Conservation (phyloP, 1,140 invertebrate genomes). For the Rhyzopertha dominica region DNA sequence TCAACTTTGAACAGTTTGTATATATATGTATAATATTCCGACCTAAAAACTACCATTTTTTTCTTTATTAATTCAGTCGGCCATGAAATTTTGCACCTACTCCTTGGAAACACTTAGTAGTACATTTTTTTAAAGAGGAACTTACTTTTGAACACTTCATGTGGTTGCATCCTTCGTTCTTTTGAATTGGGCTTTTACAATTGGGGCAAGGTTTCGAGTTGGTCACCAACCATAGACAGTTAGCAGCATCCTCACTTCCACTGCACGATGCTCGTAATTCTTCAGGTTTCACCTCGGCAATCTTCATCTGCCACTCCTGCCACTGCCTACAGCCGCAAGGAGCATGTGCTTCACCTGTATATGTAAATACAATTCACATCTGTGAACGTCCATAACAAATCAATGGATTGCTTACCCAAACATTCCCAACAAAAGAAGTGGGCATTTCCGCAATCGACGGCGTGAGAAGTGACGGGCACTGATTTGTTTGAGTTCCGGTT, state of each 20-base stretch:
- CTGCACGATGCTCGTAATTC: slow-evolving; percentile 55
- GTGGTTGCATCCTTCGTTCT: slow-evolving; percentile 75
- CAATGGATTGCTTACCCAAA: slow-evolving; percentile 32
- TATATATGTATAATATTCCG: no score
- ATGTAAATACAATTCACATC: background rate
- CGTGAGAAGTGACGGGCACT: slow-evolving; percentile 51
- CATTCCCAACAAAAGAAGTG: slow-evolving; percentile 71
- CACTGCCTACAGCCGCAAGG: slow-evolving; percentile 64
- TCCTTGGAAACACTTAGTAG: background rate
- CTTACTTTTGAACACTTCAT: slow-evolving; percentile 71
- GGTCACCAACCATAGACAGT: slow-evolving; percentile 67
- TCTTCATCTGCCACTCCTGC: slow-evolving; percentile 61
- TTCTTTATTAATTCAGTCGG: no score
- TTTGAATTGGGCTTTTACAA: slow-evolving; percentile 70
- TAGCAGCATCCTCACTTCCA: slow-evolving; percentile 63
- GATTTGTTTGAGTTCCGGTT: slow-evolving; percentile 33
- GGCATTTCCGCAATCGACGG: slow-evolving; percentile 69
- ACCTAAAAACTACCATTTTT: no score
- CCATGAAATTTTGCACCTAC: no score
- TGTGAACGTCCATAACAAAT: background rate
- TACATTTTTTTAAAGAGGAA: slow-evolving; percentile 2
- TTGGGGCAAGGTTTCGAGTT: slow-evolving; percentile 72
- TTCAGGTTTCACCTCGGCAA: slow-evolving; percentile 61
- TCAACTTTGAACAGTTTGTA: no score
- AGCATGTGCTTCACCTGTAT: slow-evolving; percentile 61